phyloP scores from a whole-genome alignment of 2,888 invertebrate genomes.

The Cephus runcator region DNA sequence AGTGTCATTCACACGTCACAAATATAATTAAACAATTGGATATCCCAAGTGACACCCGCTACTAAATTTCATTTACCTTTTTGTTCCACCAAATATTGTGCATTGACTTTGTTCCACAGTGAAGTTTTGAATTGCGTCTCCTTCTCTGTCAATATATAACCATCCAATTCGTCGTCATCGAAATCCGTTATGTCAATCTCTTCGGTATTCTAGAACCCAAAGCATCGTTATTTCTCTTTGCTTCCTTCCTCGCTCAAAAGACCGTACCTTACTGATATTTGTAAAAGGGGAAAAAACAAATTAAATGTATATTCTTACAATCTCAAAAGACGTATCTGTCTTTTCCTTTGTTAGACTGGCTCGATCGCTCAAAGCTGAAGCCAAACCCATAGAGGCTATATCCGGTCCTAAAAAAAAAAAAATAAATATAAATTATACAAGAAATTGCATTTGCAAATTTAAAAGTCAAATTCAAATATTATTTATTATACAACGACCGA shows the following conservation, averaged over 20 bases:
- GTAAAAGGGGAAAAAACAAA: not conserved
- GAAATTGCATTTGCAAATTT: not conserved
- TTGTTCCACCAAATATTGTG: constrained; percentile 85
- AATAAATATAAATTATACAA: not conserved
- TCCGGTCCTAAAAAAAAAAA: constrained; percentile 71
- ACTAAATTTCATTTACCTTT: constrained; percentile 68
- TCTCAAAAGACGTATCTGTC: constrained; percentile 34
- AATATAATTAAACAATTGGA: not conserved
- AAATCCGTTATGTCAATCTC: constrained; percentile 80
- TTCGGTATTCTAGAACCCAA: constrained; percentile 39
- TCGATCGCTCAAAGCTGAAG: constrained; percentile 67
- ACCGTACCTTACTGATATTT: not conserved
- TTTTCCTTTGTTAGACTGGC: constrained; percentile 36
- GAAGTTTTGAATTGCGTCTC: constrained; percentile 85
- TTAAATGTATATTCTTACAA: constrained; percentile 27
- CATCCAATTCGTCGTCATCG: constrained; percentile 91
- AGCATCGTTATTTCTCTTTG: no score
- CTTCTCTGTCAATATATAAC: constrained; percentile 83
- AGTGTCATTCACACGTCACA: not conserved
- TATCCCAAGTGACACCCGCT: not conserved
- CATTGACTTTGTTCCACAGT: constrained; percentile 90
- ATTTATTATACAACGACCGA: not conserved
- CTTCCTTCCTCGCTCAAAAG: not conserved
- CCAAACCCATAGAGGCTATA: constrained; percentile 82
- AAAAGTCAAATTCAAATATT: not conserved